Evolutionary conservation across 2,113 vertebrate genomes (phyloP), one percentile per base, ranked within the genome.

Genomic region (Oreocharis arfaki): DNA sequence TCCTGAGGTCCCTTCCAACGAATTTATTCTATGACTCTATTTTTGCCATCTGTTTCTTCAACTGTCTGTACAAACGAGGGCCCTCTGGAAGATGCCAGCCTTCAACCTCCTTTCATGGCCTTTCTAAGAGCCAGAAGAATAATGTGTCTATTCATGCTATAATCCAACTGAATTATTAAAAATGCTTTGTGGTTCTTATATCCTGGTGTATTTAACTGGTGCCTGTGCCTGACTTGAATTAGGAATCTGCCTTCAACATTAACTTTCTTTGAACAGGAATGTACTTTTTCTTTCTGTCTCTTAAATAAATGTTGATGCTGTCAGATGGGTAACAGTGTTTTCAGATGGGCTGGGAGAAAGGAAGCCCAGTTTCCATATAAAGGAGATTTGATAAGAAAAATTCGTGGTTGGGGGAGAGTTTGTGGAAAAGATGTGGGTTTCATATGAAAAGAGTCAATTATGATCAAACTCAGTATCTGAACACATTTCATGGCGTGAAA

Each of bases 1-100:
- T 88, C 44, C n/a, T 68, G 11, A 75, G 12, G 27, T 82, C 27
- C 24, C 56, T 59, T 87, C 37, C 18, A 68, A 14, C 24, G n/a
- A 87, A 52, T 82, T 78, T 68, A 27, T 91, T 71, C 74, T 60
- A 1, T 84, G 39, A 39, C 26, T 77, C 30, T 65, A 0, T 49
- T 84, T 80, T 84, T 9, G 39, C 73, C 46, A 37, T 76, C 44
- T 63, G 35, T 81, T 93, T 93, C 47, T 91, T 47, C 49, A 87
- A 10, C 32, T 71, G 18, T 46, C 47, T 70, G 8, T 55, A 53
- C 55, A 78, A 84, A 78, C 47, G 24, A 42, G 33, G 7, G 11
- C 47, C 27, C 24, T 63, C 42, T 74, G 65, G 47, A 81, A 91
- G 41, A 18, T 41, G 22, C 44, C 28, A 91, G 27, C 44, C 24